Base-by-base conservation (phyloP, 2,113 vertebrate species). In the Neofelis nebulosa region DNA sequence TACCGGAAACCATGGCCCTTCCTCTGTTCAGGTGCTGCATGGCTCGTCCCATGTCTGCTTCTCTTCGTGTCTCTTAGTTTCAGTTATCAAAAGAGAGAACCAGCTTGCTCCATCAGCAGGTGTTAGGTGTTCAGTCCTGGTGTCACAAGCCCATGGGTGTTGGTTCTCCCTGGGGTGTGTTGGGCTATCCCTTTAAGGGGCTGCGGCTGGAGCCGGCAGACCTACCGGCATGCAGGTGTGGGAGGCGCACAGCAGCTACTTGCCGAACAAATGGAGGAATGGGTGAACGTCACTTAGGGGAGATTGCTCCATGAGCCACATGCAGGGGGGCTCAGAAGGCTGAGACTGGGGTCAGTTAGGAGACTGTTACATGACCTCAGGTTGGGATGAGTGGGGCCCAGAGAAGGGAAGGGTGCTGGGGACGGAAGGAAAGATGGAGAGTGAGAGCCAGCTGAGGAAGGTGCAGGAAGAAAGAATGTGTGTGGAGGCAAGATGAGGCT, bases 61-160 rank as follows among this genome's bases (percentile, higher is more conserved):
- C 38, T 80, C 33, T 80, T 79, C 52, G 25, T 66, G 16, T 68
- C 38, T 55, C 71, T 92, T 73, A 18, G 63, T 74, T 97, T 68
- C 31, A 66, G 0, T 94, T 93, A 94, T 73, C 74, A 18, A 69
- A 78, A 89, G 74, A 86, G 19, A 52, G 65, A 52, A 29, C 36
- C 29, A 31, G 13, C 33, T 3, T 61, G 81, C 55, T 48, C 25
- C 1, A 0, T 76, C 25, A 21, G n/a, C n/a, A 50, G n/a, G 33
- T 38, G 36, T 74, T 25, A 86, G 38, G 7, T n/a, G 21, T 63
- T 36, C 33, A 48, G 4, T 55, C 18, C 50, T 52, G 21, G 10
- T 61, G 7, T 91, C 19, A 71, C 0, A 61, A 83, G 41, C 71
- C 13, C 21, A 61, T 61, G 21, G 23, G 16, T 16, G 38, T 41